phyloP scores from a whole-genome alignment of 2,888 invertebrate genomes.

The Noctua janthe region DNA sequence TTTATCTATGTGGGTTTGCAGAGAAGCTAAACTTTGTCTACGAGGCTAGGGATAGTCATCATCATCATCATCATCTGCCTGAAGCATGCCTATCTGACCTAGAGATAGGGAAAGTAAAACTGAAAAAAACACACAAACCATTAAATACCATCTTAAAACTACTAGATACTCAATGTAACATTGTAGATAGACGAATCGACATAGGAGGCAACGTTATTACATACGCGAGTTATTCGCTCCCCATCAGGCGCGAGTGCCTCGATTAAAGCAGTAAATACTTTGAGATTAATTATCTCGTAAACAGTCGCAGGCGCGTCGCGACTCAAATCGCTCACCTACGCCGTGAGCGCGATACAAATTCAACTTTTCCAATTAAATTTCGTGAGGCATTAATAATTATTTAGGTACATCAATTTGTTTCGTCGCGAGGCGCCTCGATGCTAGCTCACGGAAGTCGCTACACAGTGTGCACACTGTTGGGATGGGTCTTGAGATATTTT shows the following conservation, averaged over 20 bases:
- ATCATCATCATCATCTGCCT: no score
- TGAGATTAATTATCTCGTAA: conserved; percentile 91
- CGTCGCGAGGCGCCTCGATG: conserved; percentile 83
- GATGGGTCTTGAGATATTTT: conserved; percentile 65
- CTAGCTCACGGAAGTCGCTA: conserved; percentile 77
- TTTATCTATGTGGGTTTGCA: no score
- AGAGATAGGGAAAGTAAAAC: neutral
- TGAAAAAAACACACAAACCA: conserved; percentile 5
- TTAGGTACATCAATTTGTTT: conserved; percentile 91
- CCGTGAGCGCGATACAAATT: conserved; percentile 90
- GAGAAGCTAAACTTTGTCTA: neutral
- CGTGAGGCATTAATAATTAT: conserved; percentile 91
- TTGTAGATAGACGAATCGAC: conserved; percentile 71
- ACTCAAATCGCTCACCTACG: conserved; percentile 90
- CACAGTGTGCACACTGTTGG: conserved; percentile 59
- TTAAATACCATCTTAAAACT: conserved; percentile 12
- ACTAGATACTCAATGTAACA: conserved; percentile 45
- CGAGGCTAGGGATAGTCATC: neutral
- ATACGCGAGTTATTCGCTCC: conserved; percentile 89
- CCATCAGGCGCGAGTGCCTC: conserved; percentile 86
- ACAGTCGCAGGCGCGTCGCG: conserved; percentile 86
- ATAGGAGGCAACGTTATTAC: conserved; percentile 85
- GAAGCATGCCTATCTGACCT: no score
- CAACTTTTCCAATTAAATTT: conserved; percentile 91
- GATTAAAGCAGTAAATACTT: conserved; percentile 91